These are phyloP conservation scores for Sepiola atlantica DNA, from an alignment of 2,888 invertebrate genomes.

Conservation along the genomic window DNA sequence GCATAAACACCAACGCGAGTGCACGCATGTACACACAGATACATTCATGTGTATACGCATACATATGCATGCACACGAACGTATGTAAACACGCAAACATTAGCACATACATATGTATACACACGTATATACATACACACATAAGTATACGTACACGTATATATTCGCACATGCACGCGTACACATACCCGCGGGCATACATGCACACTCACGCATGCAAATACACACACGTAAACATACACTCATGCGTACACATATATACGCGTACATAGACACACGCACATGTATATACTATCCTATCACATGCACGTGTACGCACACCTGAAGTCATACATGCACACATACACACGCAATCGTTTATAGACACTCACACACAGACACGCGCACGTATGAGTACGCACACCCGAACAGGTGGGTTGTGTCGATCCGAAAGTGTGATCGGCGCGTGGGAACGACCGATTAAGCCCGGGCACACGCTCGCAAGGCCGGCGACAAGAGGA, in stretches of 20 bases:
- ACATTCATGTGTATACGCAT: background rate
- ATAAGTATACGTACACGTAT: background rate
- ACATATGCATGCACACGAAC: background rate
- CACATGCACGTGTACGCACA: background rate
- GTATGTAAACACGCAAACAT: background rate
- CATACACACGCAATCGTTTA: background rate
- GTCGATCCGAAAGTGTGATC: background rate
- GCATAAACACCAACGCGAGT: background rate
- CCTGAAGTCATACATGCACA: background rate
- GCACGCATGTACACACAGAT: background rate
- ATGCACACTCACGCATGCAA: background rate
- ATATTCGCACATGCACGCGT: background rate
- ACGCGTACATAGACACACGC: background rate
- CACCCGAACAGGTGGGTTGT: background rate
- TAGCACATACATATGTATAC: too few species aligned
- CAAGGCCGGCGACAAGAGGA: background rate
- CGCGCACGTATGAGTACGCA: background rate
- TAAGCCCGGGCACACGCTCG: background rate
- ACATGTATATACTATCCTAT: background rate
- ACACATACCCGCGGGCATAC: background rate
- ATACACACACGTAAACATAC: background rate
- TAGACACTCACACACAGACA: too few species aligned
- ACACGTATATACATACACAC: background rate
- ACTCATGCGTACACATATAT: background rate
- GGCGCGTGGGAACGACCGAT: constrained; percentile 34